A percentile compares a stretch with the other conserved stretches of the same genome.
phyloP scores from a whole-genome alignment of 2,113 vertebrate species.

The Lampris incognitus region DNA sequence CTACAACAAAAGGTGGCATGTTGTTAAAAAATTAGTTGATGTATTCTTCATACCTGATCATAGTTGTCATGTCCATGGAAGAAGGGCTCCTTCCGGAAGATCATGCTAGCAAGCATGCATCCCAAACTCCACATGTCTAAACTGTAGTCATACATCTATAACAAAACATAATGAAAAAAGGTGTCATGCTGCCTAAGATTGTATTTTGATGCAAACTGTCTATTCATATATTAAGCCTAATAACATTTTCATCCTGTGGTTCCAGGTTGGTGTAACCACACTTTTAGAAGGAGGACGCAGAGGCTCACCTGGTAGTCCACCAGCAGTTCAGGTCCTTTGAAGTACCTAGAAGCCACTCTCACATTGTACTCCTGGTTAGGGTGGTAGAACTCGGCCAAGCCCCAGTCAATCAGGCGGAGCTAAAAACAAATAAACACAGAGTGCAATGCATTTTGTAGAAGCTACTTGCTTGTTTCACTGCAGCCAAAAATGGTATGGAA shows the following conservation, averaged over 20 bases:
- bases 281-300: neutral
- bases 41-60: constrained; percentile 80
- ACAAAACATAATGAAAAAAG: neutral
- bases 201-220: neutral
- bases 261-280: neutral
- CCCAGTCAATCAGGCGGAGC: constrained; percentile 91
- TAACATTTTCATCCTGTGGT: neutral
- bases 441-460: neutral
- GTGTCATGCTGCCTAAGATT: neutral
- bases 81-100: constrained; percentile 90
- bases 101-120: constrained; percentile 90
- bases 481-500: neutral
- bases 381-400: constrained; percentile 89
- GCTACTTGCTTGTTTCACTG: neutral
- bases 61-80: constrained; percentile 92
- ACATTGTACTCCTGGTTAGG: constrained; percentile 91
- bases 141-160: constrained; percentile 91
- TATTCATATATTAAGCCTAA: neutral
- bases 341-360: constrained; percentile 88
- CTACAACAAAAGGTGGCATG: neutral
- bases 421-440: constrained; percentile 32
- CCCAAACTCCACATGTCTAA: constrained; percentile 91
- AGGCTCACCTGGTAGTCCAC: constrained; percentile 88
- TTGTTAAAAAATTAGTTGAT: neutral
- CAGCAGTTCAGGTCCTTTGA: constrained; percentile 89